Conservation (phyloP, 2,888 invertebrate species). For the Ligdia adustata region DNA sequence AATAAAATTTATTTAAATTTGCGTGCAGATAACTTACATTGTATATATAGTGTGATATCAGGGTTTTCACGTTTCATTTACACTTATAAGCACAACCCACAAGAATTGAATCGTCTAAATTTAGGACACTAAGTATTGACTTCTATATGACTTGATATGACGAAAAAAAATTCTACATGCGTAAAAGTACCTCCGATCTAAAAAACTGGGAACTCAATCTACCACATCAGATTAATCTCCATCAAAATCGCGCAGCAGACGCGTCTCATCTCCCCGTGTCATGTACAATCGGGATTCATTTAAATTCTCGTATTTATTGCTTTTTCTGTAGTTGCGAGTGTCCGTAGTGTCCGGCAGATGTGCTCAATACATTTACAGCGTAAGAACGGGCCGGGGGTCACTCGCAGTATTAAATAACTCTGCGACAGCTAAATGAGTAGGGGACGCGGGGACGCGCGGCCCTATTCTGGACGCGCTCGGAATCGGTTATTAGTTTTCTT, state of each 20-base stretch:
- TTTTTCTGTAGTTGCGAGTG: slow-evolving; percentile 42
- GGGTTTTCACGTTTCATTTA: too few relatives aligned
- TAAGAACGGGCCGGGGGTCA: slow-evolving; percentile 70
- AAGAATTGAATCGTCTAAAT: too few relatives aligned
- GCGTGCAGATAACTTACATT: too few relatives aligned
- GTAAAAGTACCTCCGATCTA: too few relatives aligned
- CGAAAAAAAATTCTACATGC: too few relatives aligned
- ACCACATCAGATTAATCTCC: slow-evolving; percentile 5
- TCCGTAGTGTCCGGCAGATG: slow-evolving; percentile 72
- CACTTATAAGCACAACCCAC: too few relatives aligned
- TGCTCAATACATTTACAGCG: slow-evolving; percentile 73
- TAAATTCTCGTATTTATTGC: slow-evolving; percentile 69
- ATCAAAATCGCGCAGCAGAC: slow-evolving; percentile 8
- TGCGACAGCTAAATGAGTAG: slow-evolving; percentile 81
- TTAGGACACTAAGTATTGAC: too few relatives aligned
- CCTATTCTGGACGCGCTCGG: slow-evolving; percentile 48
- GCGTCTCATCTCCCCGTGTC: slow-evolving; percentile 28
- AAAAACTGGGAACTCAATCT: neutral
- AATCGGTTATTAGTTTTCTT: slow-evolving; percentile 25
- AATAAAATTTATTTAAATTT: too few relatives aligned
- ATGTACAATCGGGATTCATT: slow-evolving; percentile 44
- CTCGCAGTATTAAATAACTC: slow-evolving; percentile 81
- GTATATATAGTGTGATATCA: too few relatives aligned
- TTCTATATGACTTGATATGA: too few relatives aligned
- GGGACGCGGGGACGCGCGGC: slow-evolving; percentile 62